Evolutionary conservation across 2,888 invertebrate genomes (phyloP).

Genomic region (Euzophera pinguis): DNA sequence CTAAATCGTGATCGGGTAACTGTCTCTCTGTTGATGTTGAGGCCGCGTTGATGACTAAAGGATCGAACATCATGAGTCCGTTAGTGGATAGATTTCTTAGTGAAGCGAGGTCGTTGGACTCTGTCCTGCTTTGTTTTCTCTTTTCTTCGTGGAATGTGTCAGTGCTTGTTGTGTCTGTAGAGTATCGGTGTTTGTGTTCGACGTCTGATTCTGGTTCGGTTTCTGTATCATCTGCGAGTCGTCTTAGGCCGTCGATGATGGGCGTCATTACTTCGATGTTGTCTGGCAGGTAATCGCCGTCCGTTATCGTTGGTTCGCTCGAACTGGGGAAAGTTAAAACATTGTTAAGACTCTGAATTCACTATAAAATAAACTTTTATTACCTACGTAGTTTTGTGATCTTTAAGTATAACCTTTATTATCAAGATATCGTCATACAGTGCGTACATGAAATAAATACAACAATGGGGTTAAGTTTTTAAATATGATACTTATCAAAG

Average conservation of each 20-base stretch:
- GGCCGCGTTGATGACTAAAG: slow-evolving; percentile 65
- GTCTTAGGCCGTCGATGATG: slow-evolving; percentile 64
- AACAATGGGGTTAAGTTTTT: too few species aligned
- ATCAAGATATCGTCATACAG: too few species aligned
- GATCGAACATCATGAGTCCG: slow-evolving; percentile 75
- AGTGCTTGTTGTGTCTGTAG: slow-evolving; percentile 40
- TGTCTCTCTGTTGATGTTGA: slow-evolving; percentile 55
- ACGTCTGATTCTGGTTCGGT: slow-evolving; percentile 36
- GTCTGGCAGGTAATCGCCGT: slow-evolving; percentile 69
- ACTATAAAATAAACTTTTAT: too few species aligned
- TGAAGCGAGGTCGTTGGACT: slow-evolving; percentile 56
- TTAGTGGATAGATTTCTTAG: slow-evolving; percentile 69
- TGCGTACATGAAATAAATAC: too few species aligned
- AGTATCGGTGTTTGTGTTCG: slow-evolving; percentile 33
- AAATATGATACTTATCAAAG: too few species aligned
- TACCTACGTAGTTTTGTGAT: too few species aligned
- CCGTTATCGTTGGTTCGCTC: slow-evolving; percentile 60
- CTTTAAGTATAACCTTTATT: too few species aligned
- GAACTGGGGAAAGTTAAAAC: slow-evolving; percentile 24
- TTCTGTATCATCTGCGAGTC: slow-evolving; percentile 46
- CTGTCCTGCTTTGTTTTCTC: slow-evolving; percentile 34
- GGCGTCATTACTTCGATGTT: slow-evolving; percentile 74
- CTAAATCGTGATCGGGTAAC: slow-evolving; percentile 65
- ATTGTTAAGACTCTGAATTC: too few species aligned
- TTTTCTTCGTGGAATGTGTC: slow-evolving; percentile 40